Percentiles rank a stretch among this genome's conserved stretches.
These are phyloP conservation scores for Hystrix brachyura DNA, from an alignment of 2,113 vertebrate species.

Conservation along the genomic window DNA sequence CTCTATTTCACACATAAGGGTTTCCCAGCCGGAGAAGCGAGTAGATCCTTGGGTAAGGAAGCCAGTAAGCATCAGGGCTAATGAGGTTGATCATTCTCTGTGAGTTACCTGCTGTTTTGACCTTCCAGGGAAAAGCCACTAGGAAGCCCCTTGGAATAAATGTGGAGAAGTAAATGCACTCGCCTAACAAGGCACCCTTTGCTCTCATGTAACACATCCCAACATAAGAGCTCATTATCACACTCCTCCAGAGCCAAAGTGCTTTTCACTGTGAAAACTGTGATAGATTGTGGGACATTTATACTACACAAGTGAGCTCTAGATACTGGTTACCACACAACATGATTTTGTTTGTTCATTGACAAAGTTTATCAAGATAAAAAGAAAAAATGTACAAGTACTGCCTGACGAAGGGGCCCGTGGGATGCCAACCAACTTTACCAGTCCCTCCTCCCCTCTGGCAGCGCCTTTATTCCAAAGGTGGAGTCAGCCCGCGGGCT, in stretches of 20 bases:
- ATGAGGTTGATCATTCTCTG: neutral
- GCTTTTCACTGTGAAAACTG: neutral
- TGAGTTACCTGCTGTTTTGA: neutral
- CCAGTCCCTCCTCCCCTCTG: neutral
- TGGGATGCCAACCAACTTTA: neutral
- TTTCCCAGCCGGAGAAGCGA: neutral
- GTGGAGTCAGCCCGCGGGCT: slow-evolving; percentile 6
- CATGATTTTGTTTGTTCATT: neutral
- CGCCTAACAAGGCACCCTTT: neutral
- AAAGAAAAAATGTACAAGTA: neutral
- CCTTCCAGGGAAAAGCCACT: neutral
- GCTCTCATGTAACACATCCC: neutral
- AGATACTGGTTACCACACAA: neutral
- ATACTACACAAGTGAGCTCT: neutral
- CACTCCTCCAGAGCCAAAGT: neutral
- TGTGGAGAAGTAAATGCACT: neutral
- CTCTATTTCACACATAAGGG: slow-evolving; percentile 42
- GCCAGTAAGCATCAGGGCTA: neutral
- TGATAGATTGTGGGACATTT: neutral
- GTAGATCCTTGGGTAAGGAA: neutral
- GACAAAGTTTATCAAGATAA: slow-evolving; percentile 20
- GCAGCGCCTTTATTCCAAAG: neutral
- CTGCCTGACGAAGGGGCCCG: neutral
- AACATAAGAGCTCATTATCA: neutral
- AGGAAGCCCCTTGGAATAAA: neutral